Evolutionary conservation across 2,888 invertebrate genomes (phyloP).

Genomic region (Allygus modestus): DNA sequence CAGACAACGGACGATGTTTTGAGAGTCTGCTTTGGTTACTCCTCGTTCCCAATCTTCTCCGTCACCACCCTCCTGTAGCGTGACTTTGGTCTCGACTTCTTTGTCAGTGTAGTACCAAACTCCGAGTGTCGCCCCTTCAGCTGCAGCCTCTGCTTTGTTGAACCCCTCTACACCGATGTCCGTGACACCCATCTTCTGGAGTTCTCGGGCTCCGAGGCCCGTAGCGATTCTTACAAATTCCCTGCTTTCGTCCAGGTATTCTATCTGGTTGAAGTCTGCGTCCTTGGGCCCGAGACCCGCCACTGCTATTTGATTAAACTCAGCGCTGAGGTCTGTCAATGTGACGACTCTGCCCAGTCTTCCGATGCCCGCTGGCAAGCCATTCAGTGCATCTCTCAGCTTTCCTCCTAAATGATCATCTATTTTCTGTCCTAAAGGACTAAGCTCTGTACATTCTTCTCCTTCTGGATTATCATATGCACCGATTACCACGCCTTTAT

Average conservation of each 20-base stretch:
- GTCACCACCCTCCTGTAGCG: slow-evolving; percentile 39
- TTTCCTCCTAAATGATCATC: slow-evolving; percentile 47
- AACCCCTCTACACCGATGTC: slow-evolving; percentile 75
- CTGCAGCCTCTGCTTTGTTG: slow-evolving; percentile 75
- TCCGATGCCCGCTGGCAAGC: slow-evolving; percentile 35
- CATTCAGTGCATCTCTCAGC: slow-evolving; percentile 40
- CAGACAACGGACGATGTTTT: slow-evolving; percentile 82
- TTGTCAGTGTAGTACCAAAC: slow-evolving; percentile 74
- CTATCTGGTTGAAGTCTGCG: slow-evolving; percentile 72
- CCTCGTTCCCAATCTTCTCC: slow-evolving; percentile 77
- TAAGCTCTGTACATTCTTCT: slow-evolving; percentile 48
- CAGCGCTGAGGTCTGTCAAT: slow-evolving; percentile 10
- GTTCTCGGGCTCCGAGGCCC: slow-evolving; percentile 74
- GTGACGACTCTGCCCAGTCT: slow-evolving; percentile 50
- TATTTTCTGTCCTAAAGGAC: slow-evolving; percentile 41
- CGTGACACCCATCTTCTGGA: slow-evolving; percentile 76
- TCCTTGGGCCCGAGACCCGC: slow-evolving; percentile 77
- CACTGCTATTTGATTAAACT: slow-evolving; percentile 76
- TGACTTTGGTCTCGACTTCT: slow-evolving; percentile 64
- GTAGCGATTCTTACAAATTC: slow-evolving; percentile 74
- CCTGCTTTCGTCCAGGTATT: slow-evolving; percentile 73
- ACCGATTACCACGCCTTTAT: slow-evolving; percentile 52
- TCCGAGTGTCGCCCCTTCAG: slow-evolving; percentile 75
- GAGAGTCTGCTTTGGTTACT: slow-evolving; percentile 81
- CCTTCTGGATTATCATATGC: slow-evolving; percentile 40